Percentiles rank a stretch among this genome's conserved stretches.
Evolutionary conservation across 2,797 vertebrate genomes (phyloP).

Genomic region (Delichon dasypus): DNA sequence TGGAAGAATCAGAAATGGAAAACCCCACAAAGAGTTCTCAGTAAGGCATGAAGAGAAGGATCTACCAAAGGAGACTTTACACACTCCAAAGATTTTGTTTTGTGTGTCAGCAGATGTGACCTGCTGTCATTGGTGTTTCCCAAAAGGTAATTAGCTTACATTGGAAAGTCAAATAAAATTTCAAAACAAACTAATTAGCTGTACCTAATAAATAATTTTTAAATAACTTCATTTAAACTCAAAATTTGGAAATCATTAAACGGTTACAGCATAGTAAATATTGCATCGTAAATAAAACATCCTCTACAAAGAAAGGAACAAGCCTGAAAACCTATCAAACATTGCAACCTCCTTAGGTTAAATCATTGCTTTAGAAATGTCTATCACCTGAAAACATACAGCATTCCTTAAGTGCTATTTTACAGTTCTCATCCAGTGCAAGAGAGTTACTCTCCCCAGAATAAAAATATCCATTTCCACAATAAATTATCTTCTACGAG

Average conservation of each 20-base stretch:
- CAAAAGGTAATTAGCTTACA: conserved; percentile 7
- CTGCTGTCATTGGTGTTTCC: neutral
- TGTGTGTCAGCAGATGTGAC: neutral
- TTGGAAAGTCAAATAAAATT: conserved; percentile 23
- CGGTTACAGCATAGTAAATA: conserved; percentile 3
- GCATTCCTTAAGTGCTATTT: neutral
- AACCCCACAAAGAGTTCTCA: neutral
- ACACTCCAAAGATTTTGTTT: neutral
- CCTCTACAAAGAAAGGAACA: conserved; percentile 8
- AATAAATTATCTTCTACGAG: conserved; percentile 40
- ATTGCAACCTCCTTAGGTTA: neutral
- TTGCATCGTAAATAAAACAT: conserved; percentile 1
- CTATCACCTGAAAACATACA: neutral
- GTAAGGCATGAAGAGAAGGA: conserved; percentile 5
- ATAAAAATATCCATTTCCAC: conserved; percentile 40
- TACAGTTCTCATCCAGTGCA: conserved; percentile 14
- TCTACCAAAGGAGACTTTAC: neutral
- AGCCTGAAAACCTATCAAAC: neutral
- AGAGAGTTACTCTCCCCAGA: neutral
- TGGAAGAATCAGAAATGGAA: neutral
- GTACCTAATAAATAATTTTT: conserved; percentile 54
- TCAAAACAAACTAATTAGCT: conserved; percentile 6
- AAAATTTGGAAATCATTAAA: conserved; percentile 5
- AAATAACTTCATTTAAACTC: conserved; percentile 43
- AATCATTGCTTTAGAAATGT: neutral